These are phyloP conservation scores for Holacanthus passer DNA, from an alignment of 2,113 vertebrate genomes.

Conservation along the genomic window DNA sequence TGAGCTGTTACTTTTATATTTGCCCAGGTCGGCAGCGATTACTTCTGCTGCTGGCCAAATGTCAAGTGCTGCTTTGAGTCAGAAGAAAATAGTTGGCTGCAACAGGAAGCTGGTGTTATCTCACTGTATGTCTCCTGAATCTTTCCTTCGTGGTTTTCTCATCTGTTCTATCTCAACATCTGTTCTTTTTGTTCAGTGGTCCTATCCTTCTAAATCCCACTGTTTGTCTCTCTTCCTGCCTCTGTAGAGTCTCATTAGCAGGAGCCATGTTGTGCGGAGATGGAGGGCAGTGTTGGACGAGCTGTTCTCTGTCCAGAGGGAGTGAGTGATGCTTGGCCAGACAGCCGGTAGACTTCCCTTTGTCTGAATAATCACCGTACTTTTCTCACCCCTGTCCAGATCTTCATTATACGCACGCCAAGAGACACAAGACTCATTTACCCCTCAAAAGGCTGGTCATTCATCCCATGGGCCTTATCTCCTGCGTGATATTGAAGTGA, in stretches of 20 bases:
- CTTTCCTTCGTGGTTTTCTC: slow-evolving; percentile 29
- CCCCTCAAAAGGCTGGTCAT: slow-evolving; percentile 22
- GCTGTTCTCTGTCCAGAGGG: slow-evolving; percentile 12
- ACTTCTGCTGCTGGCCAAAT: slow-evolving; percentile 55
- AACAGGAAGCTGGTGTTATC: slow-evolving; percentile 31
- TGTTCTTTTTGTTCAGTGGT: slow-evolving; percentile 18
- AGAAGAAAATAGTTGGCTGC: slow-evolving; percentile 40
- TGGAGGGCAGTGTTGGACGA: slow-evolving; percentile 12
- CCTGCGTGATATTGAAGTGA: slow-evolving; percentile 7
- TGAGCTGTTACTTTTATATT: slow-evolving; percentile 36
- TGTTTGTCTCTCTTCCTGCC: slow-evolving; percentile 16
- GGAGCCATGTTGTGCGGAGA: slow-evolving; percentile 25
- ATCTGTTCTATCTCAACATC: slow-evolving; percentile 17
- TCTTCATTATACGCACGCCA: slow-evolving; percentile 13
- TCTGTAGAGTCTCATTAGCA: slow-evolving; percentile 45
- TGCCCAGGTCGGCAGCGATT: slow-evolving; percentile 45
- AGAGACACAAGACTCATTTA: slow-evolving; percentile 44
- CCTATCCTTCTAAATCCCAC: slow-evolving; percentile 1
- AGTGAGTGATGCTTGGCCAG: slow-evolving; percentile 21
- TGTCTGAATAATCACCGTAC: slow-evolving; percentile 36
- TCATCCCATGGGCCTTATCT: slow-evolving; percentile 28
- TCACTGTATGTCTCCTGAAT: slow-evolving; percentile 15
- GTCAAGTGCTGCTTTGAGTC: slow-evolving; percentile 58
- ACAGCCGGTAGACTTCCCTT: slow-evolving; percentile 14
- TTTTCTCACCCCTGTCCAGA: slow-evolving; percentile 1